phyloP scores from a whole-genome alignment of 2,113 vertebrate genomes.

The Salvelinus sp. region DNA sequence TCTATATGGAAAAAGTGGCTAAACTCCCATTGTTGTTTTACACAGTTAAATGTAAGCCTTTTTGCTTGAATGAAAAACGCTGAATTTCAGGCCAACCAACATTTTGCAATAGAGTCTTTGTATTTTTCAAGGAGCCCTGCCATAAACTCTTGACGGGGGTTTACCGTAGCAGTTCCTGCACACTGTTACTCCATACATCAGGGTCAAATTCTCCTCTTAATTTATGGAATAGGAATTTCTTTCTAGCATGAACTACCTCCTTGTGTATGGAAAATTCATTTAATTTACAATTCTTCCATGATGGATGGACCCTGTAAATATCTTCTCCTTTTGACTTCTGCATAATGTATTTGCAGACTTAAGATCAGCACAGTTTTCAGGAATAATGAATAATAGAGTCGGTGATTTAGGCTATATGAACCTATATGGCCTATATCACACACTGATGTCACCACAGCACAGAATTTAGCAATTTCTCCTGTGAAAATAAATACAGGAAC shows the following conservation, averaged over 20 bases:
- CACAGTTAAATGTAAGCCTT: conserved; percentile 3
- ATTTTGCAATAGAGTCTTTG: not conserved
- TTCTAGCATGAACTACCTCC: conserved; percentile 21
- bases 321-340: no score
- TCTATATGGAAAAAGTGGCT: not conserved
- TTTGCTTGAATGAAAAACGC: not conserved
- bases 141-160: not conserved
- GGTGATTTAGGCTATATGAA: no score
- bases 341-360: conserved; percentile 47
- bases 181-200: conserved; percentile 28
- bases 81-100: not conserved
- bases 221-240: conserved; percentile 21
- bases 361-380: conserved; percentile 21
- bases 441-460: no score
- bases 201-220: conserved; percentile 20
- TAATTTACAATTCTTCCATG: conserved; percentile 24
- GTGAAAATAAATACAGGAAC: no score
- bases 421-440: no score
- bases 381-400: conserved; percentile 1
- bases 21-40: not conserved
- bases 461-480: no score
- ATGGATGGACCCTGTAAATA: conserved; percentile 26
- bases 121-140: not conserved
- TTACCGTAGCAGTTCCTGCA: conserved; percentile 30
- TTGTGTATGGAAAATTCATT: conserved; percentile 53